These are phyloP conservation scores for Ceratothoa steindachneri DNA, from an alignment of 2,888 invertebrate species.

Conservation along the genomic window DNA sequence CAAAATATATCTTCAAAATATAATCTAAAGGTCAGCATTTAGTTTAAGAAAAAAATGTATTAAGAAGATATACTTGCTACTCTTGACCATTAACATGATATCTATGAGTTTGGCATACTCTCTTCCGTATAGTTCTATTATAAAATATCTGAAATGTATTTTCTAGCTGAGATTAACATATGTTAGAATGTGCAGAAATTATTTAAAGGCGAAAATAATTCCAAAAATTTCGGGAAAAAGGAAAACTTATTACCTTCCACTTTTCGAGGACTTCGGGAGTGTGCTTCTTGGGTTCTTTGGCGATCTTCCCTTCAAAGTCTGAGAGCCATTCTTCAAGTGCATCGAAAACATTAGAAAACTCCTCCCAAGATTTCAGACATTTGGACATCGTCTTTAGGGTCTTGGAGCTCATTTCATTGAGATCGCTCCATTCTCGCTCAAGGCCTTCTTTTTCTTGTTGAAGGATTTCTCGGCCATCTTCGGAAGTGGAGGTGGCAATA, in stretches of 20 bases:
- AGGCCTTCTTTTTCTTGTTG: conserved; percentile 76
- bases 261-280: conserved; percentile 46
- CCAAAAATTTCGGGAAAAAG: background rate
- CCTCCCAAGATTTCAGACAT: conserved; percentile 75
- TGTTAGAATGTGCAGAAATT: background rate
- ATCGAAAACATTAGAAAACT: conserved; percentile 68
- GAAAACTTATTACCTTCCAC: conserved; percentile 30
- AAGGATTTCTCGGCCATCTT: conserved; percentile 76
- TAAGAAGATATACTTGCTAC: too few relatives aligned
- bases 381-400: conserved; percentile 69
- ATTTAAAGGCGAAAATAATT: background rate
- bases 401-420: conserved; percentile 71
- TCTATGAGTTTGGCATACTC: too few relatives aligned
- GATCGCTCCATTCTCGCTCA: conserved; percentile 74
- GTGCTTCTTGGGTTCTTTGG: conserved; percentile 30
- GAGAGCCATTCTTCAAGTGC: conserved; percentile 69
- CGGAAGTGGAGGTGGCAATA: conserved; percentile 60
- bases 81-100: too few relatives aligned
- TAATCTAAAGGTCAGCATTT: too few relatives aligned
- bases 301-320: conserved; percentile 44
- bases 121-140: too few relatives aligned
- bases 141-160: too few relatives aligned
- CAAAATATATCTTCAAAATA: too few relatives aligned
- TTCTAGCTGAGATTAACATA: too few relatives aligned
- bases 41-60: too few relatives aligned